Base-by-base conservation (phyloP, 2,113 vertebrate species). In the Neogale vison region DNA sequence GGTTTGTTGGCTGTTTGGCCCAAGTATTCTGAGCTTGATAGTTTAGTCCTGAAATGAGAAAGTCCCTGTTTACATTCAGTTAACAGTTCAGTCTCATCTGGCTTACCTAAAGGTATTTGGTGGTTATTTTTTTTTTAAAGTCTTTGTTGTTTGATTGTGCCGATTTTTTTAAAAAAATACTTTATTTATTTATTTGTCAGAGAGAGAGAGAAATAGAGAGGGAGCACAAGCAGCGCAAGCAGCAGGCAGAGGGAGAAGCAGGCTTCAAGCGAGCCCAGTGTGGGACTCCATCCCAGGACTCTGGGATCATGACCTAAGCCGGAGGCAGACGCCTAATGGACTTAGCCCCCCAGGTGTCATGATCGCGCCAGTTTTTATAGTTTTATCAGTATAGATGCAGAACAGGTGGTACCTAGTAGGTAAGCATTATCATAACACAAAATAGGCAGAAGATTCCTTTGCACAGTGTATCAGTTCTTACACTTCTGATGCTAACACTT, bases 401-500 rank as follows among this genome's bases (percentile, higher is more conserved):
- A 92, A 97, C 31, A 0, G 55, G 11, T 93, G 92, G 18, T 83
- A 57, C 55, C 42, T 76, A 24, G 34, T 90, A 85, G 91, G 95
- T 96, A 95, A 98, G 90, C 93, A 81, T 52, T 92, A 89, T 92
- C 65, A 57, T 90, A 86, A 34, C 57, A 83, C 6, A 61, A 39
- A 90, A 45, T 69, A 79, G 29, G 95, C 20, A 88, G 83, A 97
- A 97, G 95, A 52, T 92, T 42, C 59, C n/a, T 97, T 96, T 97
- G 36, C 93, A 65, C 71, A 72, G 90, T 84, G 17, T 96, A 31
- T 72, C 93, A 94, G 92, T 88, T 90, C 93, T 97, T 11, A 90
- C 94, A 97, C 93, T 97, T 97, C 45, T 42, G 42, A 90, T 90
- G 88, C 61, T 98, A 83, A 95, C 85, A 95, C 95, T 96, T 97